These are phyloP conservation scores for Phoronis australis DNA, from an alignment of 2,888 invertebrate genomes.

Conservation along the genomic window DNA sequence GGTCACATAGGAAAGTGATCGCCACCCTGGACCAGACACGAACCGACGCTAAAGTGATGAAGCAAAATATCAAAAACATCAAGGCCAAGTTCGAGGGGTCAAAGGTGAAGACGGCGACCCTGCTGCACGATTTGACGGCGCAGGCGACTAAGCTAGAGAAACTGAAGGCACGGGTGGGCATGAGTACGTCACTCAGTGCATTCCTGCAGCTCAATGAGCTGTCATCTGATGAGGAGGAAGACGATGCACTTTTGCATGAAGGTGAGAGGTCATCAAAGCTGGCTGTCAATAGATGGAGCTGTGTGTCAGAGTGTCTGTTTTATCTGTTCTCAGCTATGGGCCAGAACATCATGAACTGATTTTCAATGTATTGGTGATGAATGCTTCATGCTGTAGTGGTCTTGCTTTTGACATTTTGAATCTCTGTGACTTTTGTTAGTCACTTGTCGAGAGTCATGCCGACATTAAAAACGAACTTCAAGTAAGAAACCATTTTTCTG, in stretches of 20 bases:
- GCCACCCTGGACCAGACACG: conserved; percentile 49
- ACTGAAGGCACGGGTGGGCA: conserved; percentile 40
- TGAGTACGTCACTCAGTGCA: conserved; percentile 45
- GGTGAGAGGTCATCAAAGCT: conserved; percentile 27
- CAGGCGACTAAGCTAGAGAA: conserved; percentile 47
- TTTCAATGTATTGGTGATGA: too few species aligned
- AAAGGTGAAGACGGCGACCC: conserved; percentile 33
- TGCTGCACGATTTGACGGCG: conserved; percentile 36
- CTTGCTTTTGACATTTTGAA: too few species aligned
- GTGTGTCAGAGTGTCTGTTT: too few species aligned
- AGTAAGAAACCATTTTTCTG: too few species aligned
- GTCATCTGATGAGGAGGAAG: conserved; percentile 41
- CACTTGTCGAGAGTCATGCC: too few species aligned
- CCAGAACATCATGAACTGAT: too few species aligned
- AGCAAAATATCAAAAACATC: conserved; percentile 43
- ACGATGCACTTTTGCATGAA: conserved; percentile 43
- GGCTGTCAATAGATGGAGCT: too few species aligned
- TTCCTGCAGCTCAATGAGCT: conserved; percentile 48
- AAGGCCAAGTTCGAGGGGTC: conserved; percentile 41
- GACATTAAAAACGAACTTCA: too few species aligned
- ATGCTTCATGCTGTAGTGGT: too few species aligned
- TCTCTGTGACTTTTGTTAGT: too few species aligned
- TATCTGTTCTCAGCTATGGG: too few species aligned
- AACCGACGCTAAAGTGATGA: conserved; percentile 46
- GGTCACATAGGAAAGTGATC: conserved; percentile 39